phyloP scores from a whole-genome alignment of 2,797 vertebrate species.

The Coranthus polyacanthus region DNA sequence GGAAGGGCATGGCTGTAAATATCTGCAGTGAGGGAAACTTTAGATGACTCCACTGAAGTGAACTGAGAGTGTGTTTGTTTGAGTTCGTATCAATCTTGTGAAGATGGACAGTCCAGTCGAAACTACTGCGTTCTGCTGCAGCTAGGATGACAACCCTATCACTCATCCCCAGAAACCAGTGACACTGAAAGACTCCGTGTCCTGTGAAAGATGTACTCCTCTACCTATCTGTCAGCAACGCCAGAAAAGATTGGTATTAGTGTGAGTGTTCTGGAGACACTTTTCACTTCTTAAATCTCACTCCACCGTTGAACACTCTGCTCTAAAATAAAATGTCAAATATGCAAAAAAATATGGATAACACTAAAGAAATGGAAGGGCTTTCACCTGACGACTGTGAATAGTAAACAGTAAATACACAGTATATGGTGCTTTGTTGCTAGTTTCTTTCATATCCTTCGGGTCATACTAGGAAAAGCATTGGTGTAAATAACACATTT shows the following conservation, averaged over 20 bases:
- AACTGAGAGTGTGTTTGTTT: conserved; percentile 18
- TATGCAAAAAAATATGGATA: too few species aligned
- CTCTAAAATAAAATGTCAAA: too few species aligned
- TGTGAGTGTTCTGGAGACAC: not conserved
- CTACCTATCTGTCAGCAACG: conserved; percentile 17
- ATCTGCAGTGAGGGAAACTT: too few species aligned
- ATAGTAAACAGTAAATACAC: too few species aligned
- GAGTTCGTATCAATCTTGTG: conserved; percentile 30
- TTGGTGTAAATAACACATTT: too few species aligned
- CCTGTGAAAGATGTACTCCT: conserved; percentile 31
- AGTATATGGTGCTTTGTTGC: too few species aligned
- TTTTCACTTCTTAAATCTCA: not conserved
- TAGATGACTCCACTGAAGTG: too few species aligned
- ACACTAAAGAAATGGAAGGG: too few species aligned
- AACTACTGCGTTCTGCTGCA: conserved; percentile 22
- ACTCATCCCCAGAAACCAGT: conserved; percentile 31
- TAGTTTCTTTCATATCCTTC: too few species aligned
- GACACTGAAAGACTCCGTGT: conserved; percentile 32
- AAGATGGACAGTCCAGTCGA: conserved; percentile 18
- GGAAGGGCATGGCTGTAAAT: too few species aligned
- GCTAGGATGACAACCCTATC: conserved; percentile 35
- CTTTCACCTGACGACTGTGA: too few species aligned
- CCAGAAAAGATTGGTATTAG: not conserved
- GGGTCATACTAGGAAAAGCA: too few species aligned
- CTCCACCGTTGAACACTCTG: not conserved